Conservation (phyloP, 2,888 invertebrate genomes). For the Orthosia gracilis region DNA sequence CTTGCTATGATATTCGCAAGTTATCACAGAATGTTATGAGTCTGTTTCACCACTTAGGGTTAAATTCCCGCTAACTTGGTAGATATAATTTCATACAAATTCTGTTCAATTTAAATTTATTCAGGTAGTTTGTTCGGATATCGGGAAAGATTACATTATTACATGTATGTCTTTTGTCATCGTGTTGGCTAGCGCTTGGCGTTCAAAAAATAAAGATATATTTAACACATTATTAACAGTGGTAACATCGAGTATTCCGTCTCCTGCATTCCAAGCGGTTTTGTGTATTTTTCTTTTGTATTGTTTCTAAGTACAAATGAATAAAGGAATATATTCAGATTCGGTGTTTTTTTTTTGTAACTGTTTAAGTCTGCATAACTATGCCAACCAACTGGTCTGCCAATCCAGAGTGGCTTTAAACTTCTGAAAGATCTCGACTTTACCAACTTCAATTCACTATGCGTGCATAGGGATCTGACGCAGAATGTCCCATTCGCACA, state of each 20-base stretch:
- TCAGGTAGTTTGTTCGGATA: background rate
- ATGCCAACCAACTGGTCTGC: background rate
- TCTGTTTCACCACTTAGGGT: too few species aligned
- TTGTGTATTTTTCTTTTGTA: constrained; percentile 70
- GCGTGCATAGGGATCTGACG: too few species aligned
- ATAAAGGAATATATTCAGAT: constrained; percentile 84
- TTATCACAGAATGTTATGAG: background rate
- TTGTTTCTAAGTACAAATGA: constrained; percentile 86
- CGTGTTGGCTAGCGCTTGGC: constrained; percentile 37
- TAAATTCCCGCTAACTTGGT: background rate
- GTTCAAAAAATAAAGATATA: constrained; percentile 56
- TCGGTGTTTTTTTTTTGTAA: constrained; percentile 58
- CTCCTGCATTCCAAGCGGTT: constrained; percentile 84
- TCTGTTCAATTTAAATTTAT: background rate
- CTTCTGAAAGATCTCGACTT: too few species aligned
- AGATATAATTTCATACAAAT: background rate
- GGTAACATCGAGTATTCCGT: constrained; percentile 84
- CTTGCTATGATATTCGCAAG: constrained; percentile 8
- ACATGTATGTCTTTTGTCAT: constrained; percentile 26
- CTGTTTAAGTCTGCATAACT: background rate
- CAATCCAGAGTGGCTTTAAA: background rate
- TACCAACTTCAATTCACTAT: too few species aligned
- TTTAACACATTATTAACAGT: constrained; percentile 80
- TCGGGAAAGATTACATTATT: background rate
- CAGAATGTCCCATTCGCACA: too few species aligned